Evolutionary conservation across 2,888 invertebrate genomes (phyloP), one percentile per base, ranked within the genome.

Genomic region (Myopa testacea): DNA sequence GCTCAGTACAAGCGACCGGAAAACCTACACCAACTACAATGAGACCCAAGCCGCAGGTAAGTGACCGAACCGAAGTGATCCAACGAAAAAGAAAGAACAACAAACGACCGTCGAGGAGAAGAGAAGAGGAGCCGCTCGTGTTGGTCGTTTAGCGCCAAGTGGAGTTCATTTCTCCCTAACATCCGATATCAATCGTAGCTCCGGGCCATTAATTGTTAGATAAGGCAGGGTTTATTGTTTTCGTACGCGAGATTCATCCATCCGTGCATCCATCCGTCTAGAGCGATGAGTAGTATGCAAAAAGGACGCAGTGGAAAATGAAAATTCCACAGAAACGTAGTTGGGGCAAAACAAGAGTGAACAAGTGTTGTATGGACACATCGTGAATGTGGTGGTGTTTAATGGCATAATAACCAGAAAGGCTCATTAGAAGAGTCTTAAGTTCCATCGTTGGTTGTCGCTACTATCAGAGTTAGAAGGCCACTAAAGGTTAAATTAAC

Each of bases 191-290:
- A 80, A 80, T 78, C 81, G 80, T 80, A 81, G 83, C 87, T 84
- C 83, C 83, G 84, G 86, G 88, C 86, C 87, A 87, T 86, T 87
- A 87, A 87, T 87, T 88, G 87, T 87, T 87, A 86, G 84, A 75
- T 68, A 85, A 86, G 83, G 84, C 82, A 81, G 78, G 26, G 52
- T 65, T 67, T 67, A 75, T 75, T 60, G 63, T 40, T 73, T 73
- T 73, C 77, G 81, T 81, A 82, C 81, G 81, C 82, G 87, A 87
- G 83, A 82, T 87, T 85, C 80, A 78, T 19, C 78, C 75, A 65
- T 10, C 63, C 60, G n/a, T 60, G 14, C 60, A 60, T 60, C 60
- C 60, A 60, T 60, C n/a, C 60, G 3, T 60, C 60, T 4, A 60
- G 7, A 7, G n/a, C 26, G 26, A 63, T 63, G 34, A 5, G 4